These are phyloP conservation scores for Capromys pilorides DNA, from an alignment of 2,797 vertebrate genomes.

Conservation along the genomic window DNA sequence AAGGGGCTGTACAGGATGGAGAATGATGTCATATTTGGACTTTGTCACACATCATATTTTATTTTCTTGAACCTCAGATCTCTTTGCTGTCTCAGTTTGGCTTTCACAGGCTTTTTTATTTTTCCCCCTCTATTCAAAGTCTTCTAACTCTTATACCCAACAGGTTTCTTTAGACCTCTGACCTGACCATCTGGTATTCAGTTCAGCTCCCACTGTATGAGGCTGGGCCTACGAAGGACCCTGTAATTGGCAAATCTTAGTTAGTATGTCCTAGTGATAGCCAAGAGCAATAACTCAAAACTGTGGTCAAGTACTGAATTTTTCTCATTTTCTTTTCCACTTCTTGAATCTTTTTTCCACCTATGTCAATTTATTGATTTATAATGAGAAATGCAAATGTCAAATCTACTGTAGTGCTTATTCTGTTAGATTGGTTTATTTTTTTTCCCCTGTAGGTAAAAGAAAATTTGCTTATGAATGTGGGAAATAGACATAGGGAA, in stretches of 20 bases:
- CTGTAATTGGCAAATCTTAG: neutral
- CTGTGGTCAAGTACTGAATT: neutral
- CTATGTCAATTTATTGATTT: conserved; percentile 37
- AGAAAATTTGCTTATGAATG: conserved; percentile 34
- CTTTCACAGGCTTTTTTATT: neutral
- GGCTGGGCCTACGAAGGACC: neutral
- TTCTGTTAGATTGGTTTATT: conserved; percentile 20
- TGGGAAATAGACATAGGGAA: neutral
- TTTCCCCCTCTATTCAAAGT: neutral
- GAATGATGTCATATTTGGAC: neutral
- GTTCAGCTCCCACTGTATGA: neutral
- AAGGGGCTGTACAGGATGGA: neutral
- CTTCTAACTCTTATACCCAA: neutral
- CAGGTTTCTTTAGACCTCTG: conserved; percentile 35
- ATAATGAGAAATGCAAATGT: conserved; percentile 38
- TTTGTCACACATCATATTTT: neutral
- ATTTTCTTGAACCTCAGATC: neutral
- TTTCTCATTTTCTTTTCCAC: neutral
- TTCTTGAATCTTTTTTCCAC: neutral
- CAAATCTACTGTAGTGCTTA: neutral
- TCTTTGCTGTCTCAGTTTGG: neutral
- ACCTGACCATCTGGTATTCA: conserved; percentile 29
- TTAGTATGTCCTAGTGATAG: neutral
- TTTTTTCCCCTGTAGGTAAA: neutral
- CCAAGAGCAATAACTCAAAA: neutral